A percentile compares a stretch with the other conserved stretches of the same genome.
Conservation (phyloP, 2,797 vertebrate genomes). For the Heteromormyrus szaboi region DNA sequence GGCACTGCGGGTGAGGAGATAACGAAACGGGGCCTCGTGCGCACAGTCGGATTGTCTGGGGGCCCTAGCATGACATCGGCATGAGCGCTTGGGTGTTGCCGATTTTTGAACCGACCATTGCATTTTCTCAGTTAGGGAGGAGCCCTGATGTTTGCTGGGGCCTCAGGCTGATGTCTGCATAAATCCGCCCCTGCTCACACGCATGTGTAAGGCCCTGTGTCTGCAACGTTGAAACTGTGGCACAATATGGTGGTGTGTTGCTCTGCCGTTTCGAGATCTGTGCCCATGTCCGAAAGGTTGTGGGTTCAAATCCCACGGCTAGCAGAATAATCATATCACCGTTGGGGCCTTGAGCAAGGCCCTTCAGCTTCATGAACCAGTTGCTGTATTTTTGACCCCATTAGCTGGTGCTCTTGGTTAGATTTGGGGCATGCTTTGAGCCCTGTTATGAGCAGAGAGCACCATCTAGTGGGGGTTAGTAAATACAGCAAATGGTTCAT, state of each 20-base stretch:
- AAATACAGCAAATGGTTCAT: neutral
- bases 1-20: slow-evolving; percentile 78
- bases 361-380: neutral
- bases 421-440: neutral
- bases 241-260: neutral
- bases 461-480: neutral
- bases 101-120: neutral
- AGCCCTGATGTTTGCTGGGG: neutral
- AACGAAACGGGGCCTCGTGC: slow-evolving; percentile 18
- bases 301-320: neutral
- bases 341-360: neutral
- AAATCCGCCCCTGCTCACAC: neutral
- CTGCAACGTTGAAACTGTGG: neutral
- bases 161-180: neutral
- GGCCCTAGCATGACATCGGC: neutral
- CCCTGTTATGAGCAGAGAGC: neutral
- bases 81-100: neutral
- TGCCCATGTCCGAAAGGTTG: neutral
- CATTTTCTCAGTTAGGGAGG: neutral
- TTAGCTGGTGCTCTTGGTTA: neutral
- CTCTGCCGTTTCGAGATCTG: neutral
- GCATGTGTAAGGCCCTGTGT: neutral
- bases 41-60: neutral
- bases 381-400: neutral
- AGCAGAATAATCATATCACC: neutral